Conservation (phyloP, 2,888 invertebrate genomes). For the Torymus aiolomorphi region DNA sequence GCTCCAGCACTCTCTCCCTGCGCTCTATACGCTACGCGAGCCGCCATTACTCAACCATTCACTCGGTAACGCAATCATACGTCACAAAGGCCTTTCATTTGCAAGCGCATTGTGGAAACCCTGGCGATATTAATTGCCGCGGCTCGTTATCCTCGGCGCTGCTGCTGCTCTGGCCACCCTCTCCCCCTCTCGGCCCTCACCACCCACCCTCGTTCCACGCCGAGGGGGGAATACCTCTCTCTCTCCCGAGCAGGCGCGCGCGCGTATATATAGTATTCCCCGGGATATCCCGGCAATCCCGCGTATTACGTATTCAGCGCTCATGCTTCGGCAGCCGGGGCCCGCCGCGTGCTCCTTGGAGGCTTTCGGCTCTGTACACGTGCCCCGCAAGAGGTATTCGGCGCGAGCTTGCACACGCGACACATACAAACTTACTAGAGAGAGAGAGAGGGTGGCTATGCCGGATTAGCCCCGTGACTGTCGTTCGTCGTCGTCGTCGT, state of each 20-base stretch:
- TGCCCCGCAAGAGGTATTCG: constrained; percentile 23
- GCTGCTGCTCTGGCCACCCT: constrained; percentile 58
- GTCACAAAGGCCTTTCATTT: constrained; percentile 77
- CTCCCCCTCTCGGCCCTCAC: constrained; percentile 54
- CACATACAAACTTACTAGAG: constrained; percentile 69
- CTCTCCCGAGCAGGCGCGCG: not conserved
- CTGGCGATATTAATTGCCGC: constrained; percentile 75
- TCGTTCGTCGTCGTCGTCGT: constrained; percentile 24
- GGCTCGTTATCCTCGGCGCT: constrained; percentile 73
- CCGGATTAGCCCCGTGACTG: constrained; percentile 40
- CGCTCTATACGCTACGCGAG: not conserved
- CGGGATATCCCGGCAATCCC: constrained; percentile 60
- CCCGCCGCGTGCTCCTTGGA: constrained; percentile 60
- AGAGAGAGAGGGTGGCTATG: not conserved
- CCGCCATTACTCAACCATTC: constrained; percentile 75
- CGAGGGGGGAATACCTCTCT: constrained; percentile 3
- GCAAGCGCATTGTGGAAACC: constrained; percentile 76
- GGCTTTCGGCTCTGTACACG: constrained; percentile 54
- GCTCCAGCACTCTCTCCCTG: not conserved
- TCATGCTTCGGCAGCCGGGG: constrained; percentile 70
- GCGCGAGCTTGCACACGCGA: constrained; percentile 62
- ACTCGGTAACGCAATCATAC: constrained; percentile 76
- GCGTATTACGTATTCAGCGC: constrained; percentile 74
- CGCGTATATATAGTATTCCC: constrained; percentile 60
- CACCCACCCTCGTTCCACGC: constrained; percentile 55